phyloP scores from a whole-genome alignment of 2,113 vertebrate genomes.

The Hepsetus odoe region DNA sequence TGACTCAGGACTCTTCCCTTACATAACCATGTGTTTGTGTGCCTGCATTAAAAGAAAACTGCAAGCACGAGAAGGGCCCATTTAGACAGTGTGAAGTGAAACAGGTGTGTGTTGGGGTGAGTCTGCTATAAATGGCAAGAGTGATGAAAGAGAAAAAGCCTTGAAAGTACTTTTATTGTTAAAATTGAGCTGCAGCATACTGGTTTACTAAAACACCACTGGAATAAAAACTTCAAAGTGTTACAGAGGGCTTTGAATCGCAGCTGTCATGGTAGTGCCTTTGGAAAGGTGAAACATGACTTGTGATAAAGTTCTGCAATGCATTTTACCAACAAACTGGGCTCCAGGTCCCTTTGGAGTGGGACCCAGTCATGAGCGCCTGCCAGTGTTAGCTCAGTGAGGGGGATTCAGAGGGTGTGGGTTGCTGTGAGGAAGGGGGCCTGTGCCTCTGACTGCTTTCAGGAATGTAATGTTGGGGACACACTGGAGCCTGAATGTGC shows the following conservation, averaged over 20 bases:
- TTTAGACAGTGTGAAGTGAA: neutral
- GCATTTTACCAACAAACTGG: conserved; percentile 41
- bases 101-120: neutral
- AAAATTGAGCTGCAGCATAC: neutral
- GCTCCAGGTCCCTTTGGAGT: conserved; percentile 55
- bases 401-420: conserved; percentile 11
- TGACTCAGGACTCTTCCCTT: conserved; percentile 31
- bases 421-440: conserved; percentile 47
- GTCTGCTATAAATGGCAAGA: conserved; percentile 17
- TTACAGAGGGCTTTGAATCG: conserved; percentile 35
- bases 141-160: neutral
- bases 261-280: conserved; percentile 51
- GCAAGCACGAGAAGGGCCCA: conserved; percentile 1
- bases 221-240: conserved; percentile 4
- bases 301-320: conserved; percentile 43
- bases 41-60: neutral
- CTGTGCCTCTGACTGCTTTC: conserved; percentile 51
- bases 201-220: conserved; percentile 12
- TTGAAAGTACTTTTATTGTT: neutral
- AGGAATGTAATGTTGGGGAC: conserved; percentile 61
- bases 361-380: conserved; percentile 41
- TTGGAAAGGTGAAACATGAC: conserved; percentile 45
- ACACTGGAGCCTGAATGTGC: conserved; percentile 58
- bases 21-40: conserved; percentile 29
- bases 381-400: conserved; percentile 30